phyloP scores from a whole-genome alignment of 2,113 vertebrate species.

The Peromyscus polionotus region DNA sequence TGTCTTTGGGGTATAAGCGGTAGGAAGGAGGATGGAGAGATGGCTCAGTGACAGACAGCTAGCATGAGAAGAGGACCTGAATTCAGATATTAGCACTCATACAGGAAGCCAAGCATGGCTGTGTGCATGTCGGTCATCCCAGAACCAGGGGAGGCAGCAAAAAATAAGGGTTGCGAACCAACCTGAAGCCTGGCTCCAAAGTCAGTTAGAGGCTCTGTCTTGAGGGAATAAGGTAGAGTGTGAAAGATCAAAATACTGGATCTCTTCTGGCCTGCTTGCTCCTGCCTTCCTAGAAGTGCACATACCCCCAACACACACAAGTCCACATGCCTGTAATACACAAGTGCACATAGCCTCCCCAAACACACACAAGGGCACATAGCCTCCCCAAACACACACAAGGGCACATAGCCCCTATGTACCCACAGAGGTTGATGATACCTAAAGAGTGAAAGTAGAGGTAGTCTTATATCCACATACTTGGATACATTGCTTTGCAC shows the following conservation, averaged over 20 bases:
- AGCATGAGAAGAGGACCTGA: not conserved
- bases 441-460: not conserved
- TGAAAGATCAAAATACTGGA: not conserved
- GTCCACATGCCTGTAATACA: not conserved
- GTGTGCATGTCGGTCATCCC: not conserved
- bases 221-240: not conserved
- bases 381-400: not conserved
- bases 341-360: not conserved
- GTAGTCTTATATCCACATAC: not conserved
- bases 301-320: too few relatives aligned
- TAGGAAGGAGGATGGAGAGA: not conserved
- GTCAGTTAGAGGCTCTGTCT: not conserved
- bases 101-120: not conserved
- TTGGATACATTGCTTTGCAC: not conserved
- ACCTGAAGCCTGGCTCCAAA: not conserved
- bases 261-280: not conserved
- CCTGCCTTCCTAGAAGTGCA: not conserved
- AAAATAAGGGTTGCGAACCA: not conserved
- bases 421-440: not conserved
- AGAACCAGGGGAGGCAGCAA: not conserved
- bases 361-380: not conserved
- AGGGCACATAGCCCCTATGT: not conserved
- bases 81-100: not conserved
- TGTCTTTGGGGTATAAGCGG: not conserved
- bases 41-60: not conserved